These are phyloP conservation scores for Erebia aethiops DNA, from an alignment of 2,888 invertebrate species.

Conservation along the genomic window DNA sequence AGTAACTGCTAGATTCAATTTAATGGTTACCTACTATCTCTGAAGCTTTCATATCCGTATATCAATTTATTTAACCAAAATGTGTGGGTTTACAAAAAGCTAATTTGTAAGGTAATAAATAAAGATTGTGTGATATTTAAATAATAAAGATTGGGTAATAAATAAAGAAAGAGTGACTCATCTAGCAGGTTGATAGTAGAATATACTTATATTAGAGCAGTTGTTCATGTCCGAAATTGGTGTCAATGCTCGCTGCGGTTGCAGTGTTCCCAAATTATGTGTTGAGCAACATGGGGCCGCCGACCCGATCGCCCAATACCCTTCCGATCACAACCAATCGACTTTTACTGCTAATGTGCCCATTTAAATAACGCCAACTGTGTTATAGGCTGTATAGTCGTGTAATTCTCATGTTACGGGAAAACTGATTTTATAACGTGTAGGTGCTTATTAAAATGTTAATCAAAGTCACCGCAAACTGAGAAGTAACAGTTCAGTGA, in stretches of 20 bases:
- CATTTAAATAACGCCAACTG: conserved; percentile 33
- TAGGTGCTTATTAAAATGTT: conserved; percentile 13
- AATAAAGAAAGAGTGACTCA: conserved; percentile 4
- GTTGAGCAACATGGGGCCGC: conserved; percentile 70
- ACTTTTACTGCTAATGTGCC: conserved; percentile 48
- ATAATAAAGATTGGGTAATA: conserved; percentile 4
- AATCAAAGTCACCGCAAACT: conserved; percentile 8
- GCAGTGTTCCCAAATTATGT: conserved; percentile 79
- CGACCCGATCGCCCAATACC: conserved; percentile 57
- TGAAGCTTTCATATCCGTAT: background rate
- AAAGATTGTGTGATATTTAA: no score
- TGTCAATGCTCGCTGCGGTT: conserved; percentile 82
- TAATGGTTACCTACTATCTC: background rate
- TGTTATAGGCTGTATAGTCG: conserved; percentile 6
- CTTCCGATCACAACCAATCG: conserved; percentile 66
- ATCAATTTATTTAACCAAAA: background rate
- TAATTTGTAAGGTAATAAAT: conserved; percentile 2
- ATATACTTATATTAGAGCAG: conserved; percentile 50
- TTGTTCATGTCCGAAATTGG: conserved; percentile 73
- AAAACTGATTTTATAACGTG: conserved; percentile 8
- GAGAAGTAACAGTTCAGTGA: conserved; percentile 10
- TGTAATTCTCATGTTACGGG: conserved; percentile 11
- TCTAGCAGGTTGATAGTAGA: background rate
- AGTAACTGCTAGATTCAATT: no score
- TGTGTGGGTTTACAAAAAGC: background rate